Conservation (phyloP, 1,140 invertebrate genomes). For the Drosophila fuyamai region DNA sequence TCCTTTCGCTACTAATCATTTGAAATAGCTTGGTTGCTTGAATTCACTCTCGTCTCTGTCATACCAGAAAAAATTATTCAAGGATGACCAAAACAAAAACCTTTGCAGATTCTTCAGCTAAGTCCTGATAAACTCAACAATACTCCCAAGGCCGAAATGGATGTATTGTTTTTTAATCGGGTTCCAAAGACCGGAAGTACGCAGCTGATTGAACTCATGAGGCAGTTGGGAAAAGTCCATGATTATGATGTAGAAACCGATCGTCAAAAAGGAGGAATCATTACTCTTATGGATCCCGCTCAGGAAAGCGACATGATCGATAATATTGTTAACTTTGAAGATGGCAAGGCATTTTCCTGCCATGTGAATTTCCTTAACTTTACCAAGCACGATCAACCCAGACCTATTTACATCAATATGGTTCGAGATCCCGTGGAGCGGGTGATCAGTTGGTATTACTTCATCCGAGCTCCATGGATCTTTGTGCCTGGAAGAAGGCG, state of each 20-base stretch:
- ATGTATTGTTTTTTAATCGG: constrained; percentile 94
- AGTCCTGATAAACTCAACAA: constrained; percentile 88
- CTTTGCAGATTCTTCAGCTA: constrained; percentile 72
- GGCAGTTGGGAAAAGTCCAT: constrained; percentile 90
- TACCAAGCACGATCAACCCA: constrained; percentile 89
- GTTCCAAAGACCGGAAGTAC: constrained; percentile 94
- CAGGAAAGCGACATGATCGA: constrained; percentile 67
- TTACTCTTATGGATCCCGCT: constrained; percentile 43
- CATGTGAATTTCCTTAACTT: constrained; percentile 86
- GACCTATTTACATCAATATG: constrained; percentile 95
- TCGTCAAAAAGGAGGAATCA: constrained; percentile 71
- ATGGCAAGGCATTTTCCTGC: constrained; percentile 68
- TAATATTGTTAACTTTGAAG: constrained; percentile 69
- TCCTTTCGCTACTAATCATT: constrained; percentile 62
- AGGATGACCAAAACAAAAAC: constrained; percentile 9
- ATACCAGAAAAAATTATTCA: constrained; percentile 13
- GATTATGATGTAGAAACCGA: constrained; percentile 85
- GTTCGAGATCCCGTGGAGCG: constrained; percentile 95
- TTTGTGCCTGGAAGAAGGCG: constrained; percentile 73
- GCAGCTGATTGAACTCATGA: constrained; percentile 93
- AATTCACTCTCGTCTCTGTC: constrained; percentile 14
- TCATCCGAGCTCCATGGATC: constrained; percentile 91
- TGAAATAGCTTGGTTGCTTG: constrained; percentile 37
- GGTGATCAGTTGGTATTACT: constrained; percentile 96
- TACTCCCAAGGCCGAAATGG: constrained; percentile 89